A percentile compares a stretch with the other conserved stretches of the same genome.
Evolutionary conservation across 2,113 vertebrate species (phyloP).

Genomic region (Periophthalmus modestus): DNA sequence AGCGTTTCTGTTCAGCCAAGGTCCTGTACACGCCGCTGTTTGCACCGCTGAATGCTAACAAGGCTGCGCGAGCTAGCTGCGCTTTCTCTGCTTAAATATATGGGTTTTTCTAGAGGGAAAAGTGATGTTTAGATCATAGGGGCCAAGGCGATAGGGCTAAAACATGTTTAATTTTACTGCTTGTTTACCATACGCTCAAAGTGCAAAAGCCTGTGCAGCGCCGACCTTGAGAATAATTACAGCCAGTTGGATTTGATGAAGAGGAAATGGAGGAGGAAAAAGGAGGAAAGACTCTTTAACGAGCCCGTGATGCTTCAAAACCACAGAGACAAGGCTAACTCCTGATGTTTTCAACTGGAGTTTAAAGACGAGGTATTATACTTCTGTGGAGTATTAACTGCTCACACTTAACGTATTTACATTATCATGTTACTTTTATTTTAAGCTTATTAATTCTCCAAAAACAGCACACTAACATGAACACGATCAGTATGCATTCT

Average conservation of each 20-base stretch:
- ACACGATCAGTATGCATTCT: too few species aligned
- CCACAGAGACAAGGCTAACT: constrained; percentile 44
- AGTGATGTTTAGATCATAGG: constrained; percentile 52
- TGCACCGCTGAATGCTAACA: constrained; percentile 62
- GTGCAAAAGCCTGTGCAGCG: constrained; percentile 33
- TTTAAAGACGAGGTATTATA: too few species aligned
- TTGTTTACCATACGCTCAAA: constrained; percentile 54
- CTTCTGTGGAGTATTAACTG: too few species aligned
- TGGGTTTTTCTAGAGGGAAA: background rate
- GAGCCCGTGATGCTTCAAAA: constrained; percentile 53
- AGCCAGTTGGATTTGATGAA: constrained; percentile 34
- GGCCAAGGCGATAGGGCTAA: constrained; percentile 54
- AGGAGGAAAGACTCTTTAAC: constrained; percentile 54
- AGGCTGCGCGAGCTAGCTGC: constrained; percentile 14
- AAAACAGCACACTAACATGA: too few species aligned
- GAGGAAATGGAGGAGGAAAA: constrained; percentile 51
- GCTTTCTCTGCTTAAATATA: constrained; percentile 7
- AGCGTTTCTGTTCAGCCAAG: constrained; percentile 61
- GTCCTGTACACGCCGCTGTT: constrained; percentile 43
- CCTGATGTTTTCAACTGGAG: constrained; percentile 15
- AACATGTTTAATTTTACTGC: constrained; percentile 63
- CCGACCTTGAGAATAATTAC: constrained; percentile 54
- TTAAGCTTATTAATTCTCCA: too few species aligned
- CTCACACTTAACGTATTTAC: too few species aligned
- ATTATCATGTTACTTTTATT: too few species aligned